phyloP scores from a whole-genome alignment of 2,888 invertebrate genomes.

The Phoenoteleia sp. region DNA sequence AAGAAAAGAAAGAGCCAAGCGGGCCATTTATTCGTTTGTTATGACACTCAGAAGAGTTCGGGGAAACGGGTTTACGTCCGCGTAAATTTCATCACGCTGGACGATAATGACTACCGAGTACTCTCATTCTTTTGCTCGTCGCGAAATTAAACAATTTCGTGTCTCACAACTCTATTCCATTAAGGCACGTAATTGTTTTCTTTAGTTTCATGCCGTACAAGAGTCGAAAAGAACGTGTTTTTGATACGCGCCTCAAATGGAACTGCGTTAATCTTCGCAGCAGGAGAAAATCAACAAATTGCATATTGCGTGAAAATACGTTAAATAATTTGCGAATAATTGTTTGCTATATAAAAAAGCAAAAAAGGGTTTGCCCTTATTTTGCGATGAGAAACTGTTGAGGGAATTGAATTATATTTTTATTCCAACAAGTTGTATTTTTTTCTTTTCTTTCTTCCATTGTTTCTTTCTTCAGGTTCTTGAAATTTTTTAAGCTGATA shows the following conservation, averaged over 20 bases:
- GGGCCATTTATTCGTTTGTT: conserved; percentile 69
- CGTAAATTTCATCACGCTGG: conserved; percentile 71
- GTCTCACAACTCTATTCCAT: conserved; percentile 71
- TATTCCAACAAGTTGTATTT: too few relatives aligned
- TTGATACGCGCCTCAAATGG: conserved; percentile 54
- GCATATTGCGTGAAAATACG: conserved; percentile 31
- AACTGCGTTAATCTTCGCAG: conserved; percentile 29
- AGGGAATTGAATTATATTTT: too few relatives aligned
- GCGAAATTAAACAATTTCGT: conserved; percentile 68
- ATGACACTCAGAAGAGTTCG: conserved; percentile 56
- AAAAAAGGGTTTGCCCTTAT: too few relatives aligned
- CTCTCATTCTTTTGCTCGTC: conserved; percentile 67
- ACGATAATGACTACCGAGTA: conserved; percentile 70
- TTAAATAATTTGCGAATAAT: neutral
- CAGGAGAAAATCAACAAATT: conserved; percentile 53
- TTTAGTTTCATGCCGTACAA: conserved; percentile 45
- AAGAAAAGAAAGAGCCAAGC: conserved; percentile 61
- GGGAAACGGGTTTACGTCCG: conserved; percentile 71
- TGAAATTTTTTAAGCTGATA: too few relatives aligned
- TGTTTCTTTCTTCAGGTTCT: too few relatives aligned
- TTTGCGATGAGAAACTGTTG: too few relatives aligned
- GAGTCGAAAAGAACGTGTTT: conserved; percentile 51
- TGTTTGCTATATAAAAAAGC: too few relatives aligned
- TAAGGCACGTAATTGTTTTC: conserved; percentile 67
- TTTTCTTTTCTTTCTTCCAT: too few relatives aligned